Evolutionary conservation across 2,888 invertebrate genomes (phyloP), one percentile per base, ranked within the genome.

Genomic region (Cistogaster globosa): DNA sequence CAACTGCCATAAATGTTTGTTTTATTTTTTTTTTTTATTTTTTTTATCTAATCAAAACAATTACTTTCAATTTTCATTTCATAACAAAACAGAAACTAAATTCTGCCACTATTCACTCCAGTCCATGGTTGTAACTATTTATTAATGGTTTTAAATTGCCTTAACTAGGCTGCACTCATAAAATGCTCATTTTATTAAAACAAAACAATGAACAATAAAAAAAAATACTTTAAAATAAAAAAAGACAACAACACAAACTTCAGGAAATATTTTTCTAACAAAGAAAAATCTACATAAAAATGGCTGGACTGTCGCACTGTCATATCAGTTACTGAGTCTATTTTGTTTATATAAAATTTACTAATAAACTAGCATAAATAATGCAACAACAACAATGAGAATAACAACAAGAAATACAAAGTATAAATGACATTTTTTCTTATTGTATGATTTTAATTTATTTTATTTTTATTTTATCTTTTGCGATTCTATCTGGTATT

Each of bases 271-370:
- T 63, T 76, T 69, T 57, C 36, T 58, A 82, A 69, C 75, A 82
- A 82, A 75, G 81, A 75, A 82, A 76, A 81, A 82, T 82, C 69
- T 63, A 69, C 69, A 82, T 76, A 82, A 63, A 74, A 75, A 69
- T 60, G 55, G 58, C 42, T 67, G 80, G 53, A 12, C 76, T 53
- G 63, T 58, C 51, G 36, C 36, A 22, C 67, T 76, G 76, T 67
- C 58, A 42, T 58, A 51, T 51, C 65, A 55, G n/a, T 75, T 51
- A 55, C 55, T 36, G 2, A 65, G 18, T 63, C 57, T 60, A 58
- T 67, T 76, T 57, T 45, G 18, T 22, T 65, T 79, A 48, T 57
- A 71, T 58, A 51, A 55, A 72, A 79, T 65, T 72, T 58, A 51
- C 65, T 79, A 79, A 65, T 72, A 65, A 79, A 80, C 65, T 67